phyloP scores from a whole-genome alignment of 2,113 vertebrate genomes.

The Bujurquina vittata region DNA sequence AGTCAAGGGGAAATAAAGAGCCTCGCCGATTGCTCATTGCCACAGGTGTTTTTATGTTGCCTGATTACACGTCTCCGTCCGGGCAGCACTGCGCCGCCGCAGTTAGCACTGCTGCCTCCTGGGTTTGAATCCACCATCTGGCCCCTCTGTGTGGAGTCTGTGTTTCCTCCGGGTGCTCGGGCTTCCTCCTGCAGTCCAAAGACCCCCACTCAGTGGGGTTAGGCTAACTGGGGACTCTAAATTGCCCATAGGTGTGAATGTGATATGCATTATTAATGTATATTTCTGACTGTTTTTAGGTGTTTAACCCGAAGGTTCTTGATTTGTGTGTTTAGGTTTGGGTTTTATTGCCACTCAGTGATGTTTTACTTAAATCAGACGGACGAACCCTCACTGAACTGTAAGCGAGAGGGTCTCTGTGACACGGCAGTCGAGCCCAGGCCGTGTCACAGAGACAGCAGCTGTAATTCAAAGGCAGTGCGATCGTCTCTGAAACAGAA shows the following conservation, averaged over 20 bases:
- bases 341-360: not conserved
- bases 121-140: too few relatives aligned
- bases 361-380: slow-evolving; percentile 38
- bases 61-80: not conserved
- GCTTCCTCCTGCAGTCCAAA: too few relatives aligned
- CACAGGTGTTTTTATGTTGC: not conserved
- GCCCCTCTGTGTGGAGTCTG: too few relatives aligned
- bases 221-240: too few relatives aligned
- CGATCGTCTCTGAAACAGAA: not conserved
- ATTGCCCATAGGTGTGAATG: too few relatives aligned
- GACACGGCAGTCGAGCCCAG: not conserved
- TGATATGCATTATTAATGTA: not conserved
- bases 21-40: not conserved
- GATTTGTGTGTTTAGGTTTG: not conserved
- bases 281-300: not conserved
- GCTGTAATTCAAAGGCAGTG: slow-evolving; percentile 19
- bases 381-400: slow-evolving; percentile 4
- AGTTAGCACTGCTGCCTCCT: too few relatives aligned
- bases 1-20: not conserved
- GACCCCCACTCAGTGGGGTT: too few relatives aligned
- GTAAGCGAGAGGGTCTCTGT: not conserved
- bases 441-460: too few relatives aligned
- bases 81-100: not conserved
- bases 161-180: too few relatives aligned
- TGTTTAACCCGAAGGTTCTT: not conserved